Percentiles rank a stretch among this genome's conserved stretches.
phyloP scores from a whole-genome alignment of 2,113 vertebrate species.

The Chionis minor region DNA sequence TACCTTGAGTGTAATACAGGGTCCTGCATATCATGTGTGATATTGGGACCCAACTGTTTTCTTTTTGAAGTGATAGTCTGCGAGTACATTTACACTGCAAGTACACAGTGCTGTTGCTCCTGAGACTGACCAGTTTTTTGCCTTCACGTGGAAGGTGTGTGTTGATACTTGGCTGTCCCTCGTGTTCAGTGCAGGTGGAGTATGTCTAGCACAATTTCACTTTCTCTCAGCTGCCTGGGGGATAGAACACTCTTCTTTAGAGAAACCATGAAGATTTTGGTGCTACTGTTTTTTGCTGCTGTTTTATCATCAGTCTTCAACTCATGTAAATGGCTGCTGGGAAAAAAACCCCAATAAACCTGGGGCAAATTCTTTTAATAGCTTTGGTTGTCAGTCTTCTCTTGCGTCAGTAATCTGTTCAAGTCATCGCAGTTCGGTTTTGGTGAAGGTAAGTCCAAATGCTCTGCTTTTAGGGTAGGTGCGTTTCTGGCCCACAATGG shows the following conservation, averaged over 20 bases:
- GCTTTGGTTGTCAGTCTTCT: neutral
- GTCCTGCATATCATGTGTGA: neutral
- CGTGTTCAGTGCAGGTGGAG: accelerated
- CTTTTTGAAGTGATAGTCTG: neutral
- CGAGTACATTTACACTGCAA: neutral
- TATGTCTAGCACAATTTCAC: neutral
- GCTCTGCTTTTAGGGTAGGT: neutral
- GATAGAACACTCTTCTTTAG: neutral
- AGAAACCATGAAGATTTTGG: neutral
- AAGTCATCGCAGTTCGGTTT: neutral
- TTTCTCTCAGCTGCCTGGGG: neutral
- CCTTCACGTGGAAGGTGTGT: neutral
- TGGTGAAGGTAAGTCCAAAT: neutral
- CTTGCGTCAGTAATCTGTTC: neutral
- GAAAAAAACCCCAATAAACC: neutral
- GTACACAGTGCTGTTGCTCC: neutral
- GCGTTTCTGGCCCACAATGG: neutral
- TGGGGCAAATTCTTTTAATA: neutral
- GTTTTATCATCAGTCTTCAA: neutral
- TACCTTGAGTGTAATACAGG: neutral
- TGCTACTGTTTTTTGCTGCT: neutral
- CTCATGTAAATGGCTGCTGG: neutral
- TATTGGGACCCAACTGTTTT: neutral
- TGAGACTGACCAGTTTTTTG: neutral
- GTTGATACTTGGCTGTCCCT: neutral